Conservation (phyloP, 2,888 invertebrate genomes). For the Drosophila mimetica region DNA sequence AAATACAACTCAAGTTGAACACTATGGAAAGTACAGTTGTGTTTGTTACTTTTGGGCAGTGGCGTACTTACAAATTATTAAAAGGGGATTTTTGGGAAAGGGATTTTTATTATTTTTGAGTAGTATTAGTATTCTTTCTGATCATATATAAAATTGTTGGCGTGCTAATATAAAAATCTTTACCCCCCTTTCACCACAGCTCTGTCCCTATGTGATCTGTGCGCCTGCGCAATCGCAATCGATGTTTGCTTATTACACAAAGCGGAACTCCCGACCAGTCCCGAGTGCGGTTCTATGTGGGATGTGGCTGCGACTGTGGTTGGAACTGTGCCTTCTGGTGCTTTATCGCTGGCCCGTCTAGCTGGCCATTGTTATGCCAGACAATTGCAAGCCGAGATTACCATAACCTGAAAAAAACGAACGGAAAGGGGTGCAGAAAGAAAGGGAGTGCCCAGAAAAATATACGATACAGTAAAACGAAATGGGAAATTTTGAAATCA, state of each 20-base stretch:
- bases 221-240: constrained; percentile 50
- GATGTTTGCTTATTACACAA: constrained; percentile 47
- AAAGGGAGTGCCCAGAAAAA: constrained; percentile 16
- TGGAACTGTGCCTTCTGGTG: constrained; percentile 8
- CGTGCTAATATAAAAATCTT: no score
- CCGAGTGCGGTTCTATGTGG: constrained; percentile 39
- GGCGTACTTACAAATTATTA: background rate
- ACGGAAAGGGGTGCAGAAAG: constrained; percentile 9
- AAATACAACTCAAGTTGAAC: constrained; percentile 25
- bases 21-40: constrained; percentile 26
- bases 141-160: no score
- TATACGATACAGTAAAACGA: background rate
- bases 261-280: constrained; percentile 49
- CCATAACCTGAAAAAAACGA: constrained; percentile 39
- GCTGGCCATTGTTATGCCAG: constrained; percentile 47
- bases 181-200: background rate
- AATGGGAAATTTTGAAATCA: background rate
- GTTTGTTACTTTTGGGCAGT: background rate
- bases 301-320: constrained; percentile 9
- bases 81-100: background rate
- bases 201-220: constrained; percentile 10
- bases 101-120: no score
- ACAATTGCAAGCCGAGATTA: constrained; percentile 47
- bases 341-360: constrained; percentile 30
- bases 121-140: no score